Conservation (phyloP, 2,113 vertebrate genomes). For the Artemisiospiza belli region DNA sequence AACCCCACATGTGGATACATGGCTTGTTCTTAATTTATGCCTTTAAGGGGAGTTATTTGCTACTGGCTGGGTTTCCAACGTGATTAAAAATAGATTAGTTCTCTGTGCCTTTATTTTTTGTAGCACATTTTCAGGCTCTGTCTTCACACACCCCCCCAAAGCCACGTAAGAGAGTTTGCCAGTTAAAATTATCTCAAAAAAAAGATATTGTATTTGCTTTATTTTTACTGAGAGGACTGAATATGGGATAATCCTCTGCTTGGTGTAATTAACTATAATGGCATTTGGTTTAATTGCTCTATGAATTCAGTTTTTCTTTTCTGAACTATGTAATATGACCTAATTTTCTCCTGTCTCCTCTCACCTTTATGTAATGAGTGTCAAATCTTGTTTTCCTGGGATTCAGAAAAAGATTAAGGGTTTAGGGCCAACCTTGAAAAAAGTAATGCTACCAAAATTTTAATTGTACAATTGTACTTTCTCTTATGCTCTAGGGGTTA, state of each 20-base stretch:
- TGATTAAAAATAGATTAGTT: constrained; percentile 29
- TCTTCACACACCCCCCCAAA: background rate
- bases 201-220: background rate
- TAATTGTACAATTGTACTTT: background rate
- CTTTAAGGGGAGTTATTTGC: constrained; percentile 1
- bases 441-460: background rate
- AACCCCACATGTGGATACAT: background rate
- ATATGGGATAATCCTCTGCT: background rate
- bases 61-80: background rate
- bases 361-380: background rate
- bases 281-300: background rate
- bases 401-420: background rate
- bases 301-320: background rate
- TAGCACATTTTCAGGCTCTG: background rate
- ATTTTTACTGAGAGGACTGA: background rate
- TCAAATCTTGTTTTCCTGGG: background rate
- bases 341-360: background rate
- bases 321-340: background rate
- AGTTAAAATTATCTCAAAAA: background rate
- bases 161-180: background rate
- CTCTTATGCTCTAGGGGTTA: background rate
- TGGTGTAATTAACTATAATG: background rate
- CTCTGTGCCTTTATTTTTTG: background rate
- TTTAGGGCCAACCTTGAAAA: background rate
- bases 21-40: constrained; percentile 5